phyloP scores from a whole-genome alignment of 1,140 invertebrate genomes.

The Dendrolimus kikuchii region DNA sequence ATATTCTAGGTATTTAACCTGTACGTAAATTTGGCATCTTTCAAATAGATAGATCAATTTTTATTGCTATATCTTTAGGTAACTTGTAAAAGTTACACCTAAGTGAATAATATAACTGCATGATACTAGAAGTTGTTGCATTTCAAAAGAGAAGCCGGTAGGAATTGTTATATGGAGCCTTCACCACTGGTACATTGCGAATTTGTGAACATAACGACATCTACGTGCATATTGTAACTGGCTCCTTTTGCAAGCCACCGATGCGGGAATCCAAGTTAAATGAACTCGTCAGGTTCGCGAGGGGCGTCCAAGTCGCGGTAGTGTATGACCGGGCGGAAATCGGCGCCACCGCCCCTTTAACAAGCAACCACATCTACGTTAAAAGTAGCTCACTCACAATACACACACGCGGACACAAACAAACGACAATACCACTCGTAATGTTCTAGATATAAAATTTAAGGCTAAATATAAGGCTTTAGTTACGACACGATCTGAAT shows the following conservation, averaged over 20 bases:
- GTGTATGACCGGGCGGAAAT: conserved; percentile 89
- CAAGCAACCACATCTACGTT: conserved; percentile 40
- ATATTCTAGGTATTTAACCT: too few relatives aligned
- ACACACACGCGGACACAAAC: conserved; percentile 14
- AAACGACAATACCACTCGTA: neutral
- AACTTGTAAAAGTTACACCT: too few relatives aligned
- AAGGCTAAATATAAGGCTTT: too few relatives aligned
- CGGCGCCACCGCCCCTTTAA: conserved; percentile 80
- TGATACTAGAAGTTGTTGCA: too few relatives aligned
- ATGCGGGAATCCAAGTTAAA: conserved; percentile 59
- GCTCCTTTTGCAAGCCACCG: conserved; percentile 23
- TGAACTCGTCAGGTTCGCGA: conserved; percentile 87
- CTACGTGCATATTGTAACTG: conserved; percentile 2
- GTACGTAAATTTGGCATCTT: too few relatives aligned
- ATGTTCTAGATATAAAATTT: neutral
- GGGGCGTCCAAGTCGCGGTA: conserved; percentile 94
- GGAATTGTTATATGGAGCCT: conserved; percentile 1
- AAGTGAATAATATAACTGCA: too few relatives aligned
- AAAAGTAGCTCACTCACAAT: conserved; percentile 16
- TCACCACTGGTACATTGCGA: neutral
- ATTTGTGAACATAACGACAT: neutral
- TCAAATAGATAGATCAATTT: too few relatives aligned
- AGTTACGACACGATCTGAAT: neutral
- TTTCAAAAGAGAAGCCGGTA: too few relatives aligned
- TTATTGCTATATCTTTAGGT: too few relatives aligned